phyloP scores from a whole-genome alignment of 2,888 invertebrate genomes.

The Oxystoma pomonae region DNA sequence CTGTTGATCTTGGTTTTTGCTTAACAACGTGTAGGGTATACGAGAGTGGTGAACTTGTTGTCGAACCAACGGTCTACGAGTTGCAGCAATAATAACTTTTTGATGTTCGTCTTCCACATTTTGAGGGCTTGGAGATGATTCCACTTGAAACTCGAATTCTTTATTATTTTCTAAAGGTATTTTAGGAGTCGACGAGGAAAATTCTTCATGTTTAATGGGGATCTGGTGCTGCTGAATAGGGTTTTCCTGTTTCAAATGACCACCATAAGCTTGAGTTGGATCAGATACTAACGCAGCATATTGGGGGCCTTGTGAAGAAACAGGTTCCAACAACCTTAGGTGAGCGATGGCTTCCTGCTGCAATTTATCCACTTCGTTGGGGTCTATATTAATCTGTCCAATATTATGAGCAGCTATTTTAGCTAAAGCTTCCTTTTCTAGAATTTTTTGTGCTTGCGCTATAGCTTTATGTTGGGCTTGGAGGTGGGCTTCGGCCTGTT shows the following conservation, averaged over 20 bases:
- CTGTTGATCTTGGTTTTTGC: background rate
- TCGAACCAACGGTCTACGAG: background rate
- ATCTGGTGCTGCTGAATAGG: background rate
- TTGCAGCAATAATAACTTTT: background rate
- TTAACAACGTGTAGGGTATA: background rate
- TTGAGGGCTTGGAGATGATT: too few relatives aligned
- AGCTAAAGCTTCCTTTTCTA: conserved; percentile 30
- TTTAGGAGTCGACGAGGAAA: background rate
- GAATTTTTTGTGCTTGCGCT: conserved; percentile 29
- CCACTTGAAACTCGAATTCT: too few relatives aligned
- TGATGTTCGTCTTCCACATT: background rate
- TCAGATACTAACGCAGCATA: background rate
- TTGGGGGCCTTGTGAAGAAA: background rate
- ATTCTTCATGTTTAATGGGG: background rate
- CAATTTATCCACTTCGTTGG: background rate
- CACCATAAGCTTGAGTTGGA: background rate
- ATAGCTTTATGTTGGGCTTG: conserved; percentile 38
- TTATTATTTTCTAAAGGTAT: too few relatives aligned
- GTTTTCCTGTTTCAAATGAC: background rate
- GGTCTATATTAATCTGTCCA: conserved; percentile 7
- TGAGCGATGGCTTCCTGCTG: background rate
- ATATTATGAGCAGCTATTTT: conserved; percentile 33
- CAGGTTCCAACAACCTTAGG: background rate
- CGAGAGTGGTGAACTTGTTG: background rate
- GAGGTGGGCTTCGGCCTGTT: conserved; percentile 37